A percentile compares a stretch with the other conserved stretches of the same genome.
Conservation (phyloP, 2,888 invertebrate species). For the Leptopterna dolabrata region DNA sequence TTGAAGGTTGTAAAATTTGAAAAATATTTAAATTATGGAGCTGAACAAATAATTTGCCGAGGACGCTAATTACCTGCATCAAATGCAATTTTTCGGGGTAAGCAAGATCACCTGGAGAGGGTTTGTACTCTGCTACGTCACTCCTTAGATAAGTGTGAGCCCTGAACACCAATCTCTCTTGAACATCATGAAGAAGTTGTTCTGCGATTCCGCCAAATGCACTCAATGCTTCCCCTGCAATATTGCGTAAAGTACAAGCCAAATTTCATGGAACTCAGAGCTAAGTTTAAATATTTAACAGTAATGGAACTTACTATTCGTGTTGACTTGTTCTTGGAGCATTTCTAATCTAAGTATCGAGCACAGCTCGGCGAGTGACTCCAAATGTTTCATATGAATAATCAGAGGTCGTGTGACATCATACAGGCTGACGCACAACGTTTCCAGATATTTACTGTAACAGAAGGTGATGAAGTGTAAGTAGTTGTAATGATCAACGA, state of each 20-base stretch:
- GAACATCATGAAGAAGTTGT: constrained; percentile 92
- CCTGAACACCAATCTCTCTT: constrained; percentile 95
- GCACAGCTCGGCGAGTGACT: constrained; percentile 96
- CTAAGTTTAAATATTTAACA: too few species aligned
- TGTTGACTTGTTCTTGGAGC: constrained; percentile 89
- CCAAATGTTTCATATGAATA: constrained; percentile 96
- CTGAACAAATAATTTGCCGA: too few species aligned
- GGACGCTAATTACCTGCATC: constrained; percentile 90
- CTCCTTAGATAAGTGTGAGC: constrained; percentile 93
- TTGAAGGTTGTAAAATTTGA: too few species aligned
- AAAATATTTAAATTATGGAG: too few species aligned
- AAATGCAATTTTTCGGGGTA: constrained; percentile 97
- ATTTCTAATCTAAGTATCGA: constrained; percentile 92
- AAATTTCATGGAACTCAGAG: too few species aligned
- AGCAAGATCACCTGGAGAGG: constrained; percentile 94
- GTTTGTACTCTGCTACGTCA: constrained; percentile 88
- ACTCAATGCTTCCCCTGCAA: constrained; percentile 72
- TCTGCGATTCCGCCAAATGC: constrained; percentile 83
- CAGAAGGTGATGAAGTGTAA: not conserved
- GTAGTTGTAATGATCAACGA: too few species aligned
- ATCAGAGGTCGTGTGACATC: constrained; percentile 93
- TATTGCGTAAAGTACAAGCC: not conserved
- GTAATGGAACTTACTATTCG: constrained; percentile 74
- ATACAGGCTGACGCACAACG: constrained; percentile 88
- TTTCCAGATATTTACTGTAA: constrained; percentile 82